A percentile compares a stretch with the other conserved stretches of the same genome.
These are phyloP conservation scores for Oasisia sp. DNA, from an alignment of 2,888 invertebrate genomes.

Conservation along the genomic window DNA sequence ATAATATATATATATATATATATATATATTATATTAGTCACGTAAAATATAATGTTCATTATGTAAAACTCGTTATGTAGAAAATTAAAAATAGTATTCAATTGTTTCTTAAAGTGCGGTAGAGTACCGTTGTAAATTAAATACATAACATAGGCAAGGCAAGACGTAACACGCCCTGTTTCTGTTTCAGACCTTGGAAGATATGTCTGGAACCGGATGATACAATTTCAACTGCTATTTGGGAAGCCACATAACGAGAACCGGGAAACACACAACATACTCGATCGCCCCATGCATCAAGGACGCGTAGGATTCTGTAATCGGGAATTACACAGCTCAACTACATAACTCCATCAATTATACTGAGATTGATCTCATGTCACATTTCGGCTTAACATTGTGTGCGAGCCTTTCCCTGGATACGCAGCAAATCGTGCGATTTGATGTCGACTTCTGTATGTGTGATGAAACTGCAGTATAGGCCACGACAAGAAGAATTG, in stretches of 20 bases:
- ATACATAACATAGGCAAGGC: no score
- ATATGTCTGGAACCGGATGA: neutral
- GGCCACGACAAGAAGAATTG: neutral
- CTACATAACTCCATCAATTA: neutral
- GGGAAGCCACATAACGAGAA: neutral
- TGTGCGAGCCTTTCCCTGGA: neutral
- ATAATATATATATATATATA: no score
- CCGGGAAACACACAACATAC: neutral
- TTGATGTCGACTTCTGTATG: neutral
- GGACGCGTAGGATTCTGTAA: neutral
- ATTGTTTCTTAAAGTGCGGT: no score
- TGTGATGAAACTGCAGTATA: neutral
- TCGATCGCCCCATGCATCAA: neutral
- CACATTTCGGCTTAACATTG: neutral
- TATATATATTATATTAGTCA: no score
- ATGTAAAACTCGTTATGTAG: no score
- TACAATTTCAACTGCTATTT: neutral
- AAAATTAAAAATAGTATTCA: no score
- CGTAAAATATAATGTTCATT: no score
- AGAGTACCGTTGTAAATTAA: no score
- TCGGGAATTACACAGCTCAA: neutral
- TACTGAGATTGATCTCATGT: neutral
- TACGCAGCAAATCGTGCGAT: neutral
- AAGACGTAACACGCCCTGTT: neutral
- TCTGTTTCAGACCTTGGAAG: neutral